Evolutionary conservation across 2,888 invertebrate species (phyloP).

Genomic region (Desoria tigrina): DNA sequence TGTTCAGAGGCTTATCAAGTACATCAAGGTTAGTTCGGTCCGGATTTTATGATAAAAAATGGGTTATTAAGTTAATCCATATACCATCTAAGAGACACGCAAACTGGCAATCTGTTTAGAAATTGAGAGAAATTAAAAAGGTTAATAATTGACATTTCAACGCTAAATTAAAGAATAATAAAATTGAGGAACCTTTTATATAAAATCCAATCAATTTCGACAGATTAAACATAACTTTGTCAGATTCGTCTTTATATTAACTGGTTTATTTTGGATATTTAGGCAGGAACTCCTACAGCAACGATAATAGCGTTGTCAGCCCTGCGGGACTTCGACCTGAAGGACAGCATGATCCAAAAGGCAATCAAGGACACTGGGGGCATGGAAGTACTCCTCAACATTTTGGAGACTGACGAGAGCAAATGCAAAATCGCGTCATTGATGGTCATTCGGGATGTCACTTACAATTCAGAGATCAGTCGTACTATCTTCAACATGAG

Average conservation of each 20-base stretch:
- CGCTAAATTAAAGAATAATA: no score
- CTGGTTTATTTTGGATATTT: no score
- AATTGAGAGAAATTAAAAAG: no score
- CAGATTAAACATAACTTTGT: no score
- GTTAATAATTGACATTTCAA: no score
- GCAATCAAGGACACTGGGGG: constrained; percentile 88
- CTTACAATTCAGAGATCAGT: constrained; percentile 73
- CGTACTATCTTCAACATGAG: constrained; percentile 66
- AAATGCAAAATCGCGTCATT: constrained; percentile 60
- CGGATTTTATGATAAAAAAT: no score
- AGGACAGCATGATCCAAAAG: constrained; percentile 76
- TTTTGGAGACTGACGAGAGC: constrained; percentile 84
- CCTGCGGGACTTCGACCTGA: constrained; percentile 83
- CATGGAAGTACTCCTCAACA: constrained; percentile 87
- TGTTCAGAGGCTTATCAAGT: constrained; percentile 90
- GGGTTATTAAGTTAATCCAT: no score
- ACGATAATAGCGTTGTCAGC: constrained; percentile 88
- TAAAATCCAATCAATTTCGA: no score
- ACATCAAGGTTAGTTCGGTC: constrained; percentile 68
- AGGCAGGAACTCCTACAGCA: constrained; percentile 91
- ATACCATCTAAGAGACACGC: no score
- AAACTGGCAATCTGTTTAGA: no score
- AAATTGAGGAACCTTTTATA: no score
- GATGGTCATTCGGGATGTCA: constrained; percentile 77
- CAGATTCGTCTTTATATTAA: no score